Conservation (phyloP, 2,888 invertebrate genomes). For the Himalopsyche anomala region DNA sequence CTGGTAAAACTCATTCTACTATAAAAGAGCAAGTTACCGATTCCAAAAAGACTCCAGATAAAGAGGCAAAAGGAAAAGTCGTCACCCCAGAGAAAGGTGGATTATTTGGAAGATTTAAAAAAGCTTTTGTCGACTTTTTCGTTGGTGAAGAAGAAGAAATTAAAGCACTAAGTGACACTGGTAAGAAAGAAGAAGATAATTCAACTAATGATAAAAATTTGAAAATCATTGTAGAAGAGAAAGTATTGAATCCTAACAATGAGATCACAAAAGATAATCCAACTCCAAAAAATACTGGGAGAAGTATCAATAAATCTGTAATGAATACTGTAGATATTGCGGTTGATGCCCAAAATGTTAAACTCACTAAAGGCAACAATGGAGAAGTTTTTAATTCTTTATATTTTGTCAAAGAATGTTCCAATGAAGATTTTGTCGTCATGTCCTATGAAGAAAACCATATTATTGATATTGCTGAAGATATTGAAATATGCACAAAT, state of each 20-base stretch:
- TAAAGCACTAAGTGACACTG: background rate
- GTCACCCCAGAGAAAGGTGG: constrained; percentile 49
- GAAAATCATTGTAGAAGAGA: background rate
- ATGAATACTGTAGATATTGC: background rate
- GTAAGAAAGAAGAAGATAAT: background rate
- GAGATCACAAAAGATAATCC: constrained; percentile 12
- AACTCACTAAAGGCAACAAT: background rate
- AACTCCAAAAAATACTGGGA: background rate
- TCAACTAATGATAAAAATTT: background rate
- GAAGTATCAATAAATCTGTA: background rate
- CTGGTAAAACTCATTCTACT: background rate
- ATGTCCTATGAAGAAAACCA: constrained; percentile 64
- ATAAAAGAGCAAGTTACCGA: background rate
- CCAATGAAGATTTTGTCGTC: constrained; percentile 62
- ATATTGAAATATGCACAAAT: constrained; percentile 63
- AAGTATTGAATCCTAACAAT: background rate
- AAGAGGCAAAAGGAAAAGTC: constrained; percentile 12
- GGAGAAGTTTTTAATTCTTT: constrained; percentile 49
- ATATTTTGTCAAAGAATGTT: constrained; percentile 57
- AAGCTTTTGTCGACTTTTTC: constrained; percentile 58
- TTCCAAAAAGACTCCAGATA: background rate
- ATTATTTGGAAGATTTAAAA: constrained; percentile 61
- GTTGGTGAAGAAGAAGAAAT: constrained; percentile 47
- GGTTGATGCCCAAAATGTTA: background rate
- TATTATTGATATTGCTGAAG: constrained; percentile 61